Base-by-base conservation (phyloP, 2,797 vertebrate species). In the Stomatorhinus walkeri region DNA sequence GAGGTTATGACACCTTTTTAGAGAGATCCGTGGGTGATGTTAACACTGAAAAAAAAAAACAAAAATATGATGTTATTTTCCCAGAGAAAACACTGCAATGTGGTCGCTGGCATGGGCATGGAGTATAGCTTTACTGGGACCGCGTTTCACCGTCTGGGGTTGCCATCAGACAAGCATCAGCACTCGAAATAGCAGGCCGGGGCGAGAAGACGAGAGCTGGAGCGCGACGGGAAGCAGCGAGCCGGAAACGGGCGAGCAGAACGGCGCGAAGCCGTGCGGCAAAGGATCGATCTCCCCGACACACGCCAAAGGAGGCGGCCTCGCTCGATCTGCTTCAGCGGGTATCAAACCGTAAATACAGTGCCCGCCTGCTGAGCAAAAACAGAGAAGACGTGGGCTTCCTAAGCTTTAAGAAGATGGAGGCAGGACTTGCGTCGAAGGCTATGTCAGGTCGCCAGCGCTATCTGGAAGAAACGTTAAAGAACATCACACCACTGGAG, bases 121-220 rank as follows among this genome's bases (percentile, higher is more conserved):
- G 87, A 51, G 51, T n/a, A n/a, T 4, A 88, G 91, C 92, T 91
- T 93, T 94, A 93, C 93, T 93, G 93, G 92, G 94, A 93, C 91
- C 93, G 91, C 92, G 92, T 94, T 92, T 93, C 89, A 89, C 90
- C 92, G 93, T 94, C 92, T 87, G 88, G 91, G 90, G 59, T 83
- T 90, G 89, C 89, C 90, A 93, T 94, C 92, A 92, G 88, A 93
- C 94, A 93, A 56, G 89, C 87, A 87, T 88, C 86, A 91, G 87
- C 91, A 92, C 88, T 85, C 36, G 64, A 92, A 91, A 91, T 91
- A 36, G 52, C 76, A 86, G 81, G 86, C 28, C 36, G 0, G 24
- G 68, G 8, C 49, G 28, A 24, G 43, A 52, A 6, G 46, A 24
- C 1, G 16, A 72, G 61, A 68, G 59, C 40, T 4, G 10, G 16